phyloP scores from a whole-genome alignment of 2,797 vertebrate species.

The Malurus leucopterus region DNA sequence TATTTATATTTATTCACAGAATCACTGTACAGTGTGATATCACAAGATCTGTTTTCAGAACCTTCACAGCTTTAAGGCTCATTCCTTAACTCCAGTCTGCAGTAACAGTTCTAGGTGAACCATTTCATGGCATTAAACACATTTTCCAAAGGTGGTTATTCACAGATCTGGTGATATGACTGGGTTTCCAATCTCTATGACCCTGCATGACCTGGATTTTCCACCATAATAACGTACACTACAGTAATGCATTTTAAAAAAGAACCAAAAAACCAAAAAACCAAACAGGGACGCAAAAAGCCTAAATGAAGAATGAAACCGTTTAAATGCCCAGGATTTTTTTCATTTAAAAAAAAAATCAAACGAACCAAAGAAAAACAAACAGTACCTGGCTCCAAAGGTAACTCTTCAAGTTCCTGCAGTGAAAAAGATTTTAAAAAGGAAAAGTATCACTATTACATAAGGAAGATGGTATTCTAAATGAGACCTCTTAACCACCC shows the following conservation, averaged over 20 bases:
- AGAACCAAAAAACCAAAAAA: not conserved
- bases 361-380: not conserved
- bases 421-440: not conserved
- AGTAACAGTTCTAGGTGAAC: not conserved
- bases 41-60: slow-evolving; percentile 74
- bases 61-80: not conserved
- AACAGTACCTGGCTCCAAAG: slow-evolving; percentile 90
- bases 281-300: not conserved
- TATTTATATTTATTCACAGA: not conserved
- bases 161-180: slow-evolving; percentile 87
- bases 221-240: slow-evolving; percentile 52
- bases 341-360: not conserved
- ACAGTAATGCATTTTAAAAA: slow-evolving; percentile 9
- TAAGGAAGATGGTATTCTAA: not conserved
- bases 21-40: slow-evolving; percentile 45
- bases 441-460: not conserved
- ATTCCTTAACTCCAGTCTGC: not conserved
- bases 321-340: not conserved
- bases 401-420: slow-evolving; percentile 75
- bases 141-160: not conserved
- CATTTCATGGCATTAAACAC: not conserved
- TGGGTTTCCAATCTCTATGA: slow-evolving; percentile 95
- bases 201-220: slow-evolving; percentile 60
- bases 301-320: slow-evolving; percentile 15
- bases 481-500: not conserved